Base-by-base conservation (phyloP, 1,140 invertebrate genomes). In the Eupristina koningsbergeri region DNA sequence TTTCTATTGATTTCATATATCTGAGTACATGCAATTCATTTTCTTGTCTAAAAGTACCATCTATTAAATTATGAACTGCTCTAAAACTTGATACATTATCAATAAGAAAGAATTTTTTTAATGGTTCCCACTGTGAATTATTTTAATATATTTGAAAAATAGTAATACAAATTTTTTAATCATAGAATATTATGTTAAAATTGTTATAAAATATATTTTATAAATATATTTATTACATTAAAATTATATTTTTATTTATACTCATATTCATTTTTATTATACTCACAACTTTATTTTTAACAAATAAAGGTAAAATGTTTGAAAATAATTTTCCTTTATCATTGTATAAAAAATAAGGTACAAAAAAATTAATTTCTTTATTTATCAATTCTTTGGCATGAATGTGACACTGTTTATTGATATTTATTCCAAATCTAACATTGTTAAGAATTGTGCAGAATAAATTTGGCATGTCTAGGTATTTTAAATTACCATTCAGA, bases 81-180 rank as follows among this genome's bases (percentile, higher is more conserved):
- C 75, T 86, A 75, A 90, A 90, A 76, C 93, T 93, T 86, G 92
- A 93, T 19, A 93, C 85, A 77, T 90, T 93, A 85, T 96, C 95
- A 47, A 96, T 92, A 5, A 96, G 85, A 87, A 96, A 96, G 88
- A 96, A 96, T 82, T 96, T 93, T 80, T 94, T 92, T 0, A 94
- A 93, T 29, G 96, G 87, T 83, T 94, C 93, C 94, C 94, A 94
- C 63, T 94, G 90, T 50, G 93, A 93, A 11, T 63, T 22, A 67
- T 73, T 58, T 76, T 26, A 9, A 6, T 58, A 58, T 58, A 58
- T 5, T 58, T 58, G 7, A 17, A 50, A 78, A 79, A 61, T 80
- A n/a, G n/a, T n/a, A n/a, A n/a, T n/a, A n/a, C n/a, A n/a, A n/a
- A n/a, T n/a, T n/a, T n/a, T n/a, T n/a, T n/a, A n/a, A n/a, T n/a